Conservation (phyloP, 2,888 invertebrate species). For the Lithophane socia region DNA sequence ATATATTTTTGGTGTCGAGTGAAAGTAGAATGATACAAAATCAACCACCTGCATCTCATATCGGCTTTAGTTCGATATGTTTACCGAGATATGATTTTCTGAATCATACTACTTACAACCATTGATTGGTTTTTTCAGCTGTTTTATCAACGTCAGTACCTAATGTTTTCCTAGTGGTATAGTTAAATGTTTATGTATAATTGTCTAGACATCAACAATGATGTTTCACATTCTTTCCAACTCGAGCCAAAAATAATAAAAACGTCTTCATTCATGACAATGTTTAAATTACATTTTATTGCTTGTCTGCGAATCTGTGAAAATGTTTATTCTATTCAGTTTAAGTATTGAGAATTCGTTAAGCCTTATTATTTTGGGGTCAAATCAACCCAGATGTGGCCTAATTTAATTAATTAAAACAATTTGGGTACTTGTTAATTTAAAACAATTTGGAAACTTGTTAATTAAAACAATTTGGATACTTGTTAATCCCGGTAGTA, state of each 20-base stretch:
- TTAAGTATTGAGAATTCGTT: background rate
- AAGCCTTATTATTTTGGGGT: background rate
- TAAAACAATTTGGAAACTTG: too few relatives aligned
- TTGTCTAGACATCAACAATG: constrained; percentile 61
- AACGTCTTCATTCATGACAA: constrained; percentile 62
- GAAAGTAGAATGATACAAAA: background rate
- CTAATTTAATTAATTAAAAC: background rate
- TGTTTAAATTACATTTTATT: constrained; percentile 34
- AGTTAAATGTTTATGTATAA: constrained; percentile 39
- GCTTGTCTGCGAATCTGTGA: background rate
- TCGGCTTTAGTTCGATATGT: background rate
- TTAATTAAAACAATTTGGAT: background rate
- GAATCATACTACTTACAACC: constrained; percentile 52
- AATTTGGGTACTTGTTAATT: too few relatives aligned
- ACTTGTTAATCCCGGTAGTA: too few relatives aligned
- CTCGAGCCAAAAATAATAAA: constrained; percentile 61
- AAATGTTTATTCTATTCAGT: background rate
- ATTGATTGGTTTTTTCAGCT: constrained; percentile 59
- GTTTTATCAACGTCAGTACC: constrained; percentile 46
- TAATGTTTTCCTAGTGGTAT: constrained; percentile 40
- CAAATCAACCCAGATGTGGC: background rate
- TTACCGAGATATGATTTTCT: constrained; percentile 21
- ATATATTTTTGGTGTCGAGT: background rate
- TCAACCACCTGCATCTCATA: background rate
- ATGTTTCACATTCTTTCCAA: constrained; percentile 56